Percentiles rank a stretch among this genome's conserved stretches.
These are phyloP conservation scores for Genyomyrus donnyi DNA, from an alignment of 2,113 vertebrate species.

Conservation along the genomic window DNA sequence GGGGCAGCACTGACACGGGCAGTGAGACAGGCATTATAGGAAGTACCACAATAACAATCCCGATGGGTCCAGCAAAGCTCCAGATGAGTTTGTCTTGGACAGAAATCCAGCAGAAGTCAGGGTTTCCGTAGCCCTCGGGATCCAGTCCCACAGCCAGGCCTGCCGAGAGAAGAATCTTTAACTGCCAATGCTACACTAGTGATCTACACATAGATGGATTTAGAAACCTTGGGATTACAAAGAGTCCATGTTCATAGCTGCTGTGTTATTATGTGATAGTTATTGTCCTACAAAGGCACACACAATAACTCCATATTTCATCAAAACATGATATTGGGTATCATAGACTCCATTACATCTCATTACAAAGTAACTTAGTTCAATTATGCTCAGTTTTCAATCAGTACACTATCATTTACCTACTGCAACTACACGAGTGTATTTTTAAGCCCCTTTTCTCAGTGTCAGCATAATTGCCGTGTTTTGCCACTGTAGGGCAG, in stretches of 20 bases:
- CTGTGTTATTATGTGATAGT: background rate
- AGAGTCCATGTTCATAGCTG: background rate
- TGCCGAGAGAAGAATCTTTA: constrained; percentile 34
- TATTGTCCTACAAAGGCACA: background rate
- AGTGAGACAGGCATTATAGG: background rate
- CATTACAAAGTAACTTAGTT: background rate
- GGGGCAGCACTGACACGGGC: background rate
- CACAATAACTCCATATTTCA: background rate
- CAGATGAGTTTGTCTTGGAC: constrained; percentile 94
- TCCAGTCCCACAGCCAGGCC: constrained; percentile 90
- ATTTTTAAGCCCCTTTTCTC: background rate
- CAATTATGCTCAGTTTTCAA: background rate
- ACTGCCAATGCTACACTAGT: background rate
- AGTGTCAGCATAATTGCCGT: background rate
- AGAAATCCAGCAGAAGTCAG: constrained; percentile 98
- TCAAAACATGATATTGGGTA: background rate
- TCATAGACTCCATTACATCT: background rate
- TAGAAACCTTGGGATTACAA: background rate
- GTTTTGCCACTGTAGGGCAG: background rate
- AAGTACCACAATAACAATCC: constrained; percentile 85
- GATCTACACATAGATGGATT: background rate
- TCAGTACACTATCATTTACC: background rate
- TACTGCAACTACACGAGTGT: background rate
- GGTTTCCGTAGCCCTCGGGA: constrained; percentile 92
- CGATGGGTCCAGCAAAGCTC: constrained; percentile 93